Evolutionary conservation across 1,140 invertebrate genomes (phyloP).

Genomic region (Chrysopa pallens): DNA sequence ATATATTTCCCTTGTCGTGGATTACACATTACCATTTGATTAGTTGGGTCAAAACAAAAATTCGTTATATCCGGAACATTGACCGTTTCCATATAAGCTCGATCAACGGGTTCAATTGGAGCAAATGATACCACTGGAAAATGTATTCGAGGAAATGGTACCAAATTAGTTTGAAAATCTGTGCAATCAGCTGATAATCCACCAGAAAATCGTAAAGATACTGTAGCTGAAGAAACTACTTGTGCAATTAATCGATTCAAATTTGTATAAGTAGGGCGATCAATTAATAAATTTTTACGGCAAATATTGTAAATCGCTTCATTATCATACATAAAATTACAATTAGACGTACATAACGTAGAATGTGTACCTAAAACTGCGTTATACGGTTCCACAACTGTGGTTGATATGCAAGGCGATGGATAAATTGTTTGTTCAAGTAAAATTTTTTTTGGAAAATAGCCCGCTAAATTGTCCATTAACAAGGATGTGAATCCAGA

Average conservation of each 20-base stretch:
- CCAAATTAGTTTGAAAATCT: conserved; percentile 46
- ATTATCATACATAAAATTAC: conserved; percentile 73
- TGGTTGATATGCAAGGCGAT: conserved; percentile 56
- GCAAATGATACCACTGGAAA: conserved; percentile 48
- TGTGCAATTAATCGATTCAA: conserved; percentile 59
- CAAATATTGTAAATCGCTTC: conserved; percentile 75
- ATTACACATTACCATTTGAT: conserved; percentile 59
- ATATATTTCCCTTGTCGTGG: conserved; percentile 49
- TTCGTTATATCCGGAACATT: conserved; percentile 30
- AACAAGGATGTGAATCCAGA: conserved; percentile 63
- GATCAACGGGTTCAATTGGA: conserved; percentile 36
- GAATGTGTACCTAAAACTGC: conserved; percentile 63
- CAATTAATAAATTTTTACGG: conserved; percentile 44
- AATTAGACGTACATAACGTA: conserved; percentile 61
- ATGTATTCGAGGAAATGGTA: conserved; percentile 49
- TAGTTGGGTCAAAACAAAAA: conserved; percentile 32
- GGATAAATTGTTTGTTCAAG: conserved; percentile 66
- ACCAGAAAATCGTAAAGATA: conserved; percentile 49
- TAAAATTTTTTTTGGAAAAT: conserved; percentile 55
- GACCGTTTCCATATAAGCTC: conserved; percentile 34
- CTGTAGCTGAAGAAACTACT: conserved; percentile 42
- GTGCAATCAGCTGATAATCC: conserved; percentile 50
- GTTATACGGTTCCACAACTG: conserved; percentile 83
- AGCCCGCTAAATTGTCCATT: conserved; percentile 44
- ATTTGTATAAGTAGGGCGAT: conserved; percentile 63